phyloP scores from a whole-genome alignment of 1,140 invertebrate genomes.

The Augochlora pura region DNA sequence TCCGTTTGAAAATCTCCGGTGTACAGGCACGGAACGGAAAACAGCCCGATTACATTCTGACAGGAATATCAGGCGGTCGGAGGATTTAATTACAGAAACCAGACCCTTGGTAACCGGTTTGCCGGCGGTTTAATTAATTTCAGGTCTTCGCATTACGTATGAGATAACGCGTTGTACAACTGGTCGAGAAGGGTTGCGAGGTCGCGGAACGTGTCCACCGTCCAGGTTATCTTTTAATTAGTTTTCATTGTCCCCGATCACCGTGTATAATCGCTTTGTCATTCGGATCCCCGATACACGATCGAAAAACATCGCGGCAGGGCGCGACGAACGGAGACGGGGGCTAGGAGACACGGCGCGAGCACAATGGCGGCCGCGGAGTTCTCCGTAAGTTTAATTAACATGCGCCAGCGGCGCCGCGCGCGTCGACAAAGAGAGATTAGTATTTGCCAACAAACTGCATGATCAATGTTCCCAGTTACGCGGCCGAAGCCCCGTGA shows the following conservation, averaged over 20 bases:
- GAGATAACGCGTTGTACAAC: neutral
- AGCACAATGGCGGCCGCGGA: too few species aligned
- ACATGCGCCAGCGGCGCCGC: neutral
- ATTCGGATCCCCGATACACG: too few species aligned
- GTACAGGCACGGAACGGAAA: neutral
- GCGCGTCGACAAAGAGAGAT: constrained; percentile 30
- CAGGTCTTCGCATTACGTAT: neutral
- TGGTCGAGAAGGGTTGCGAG: too few species aligned
- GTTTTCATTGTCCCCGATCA: neutral
- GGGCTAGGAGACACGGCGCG: too few species aligned
- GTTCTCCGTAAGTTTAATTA: constrained; percentile 16
- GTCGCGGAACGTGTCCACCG: neutral
- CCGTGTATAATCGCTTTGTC: neutral
- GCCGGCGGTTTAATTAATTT: constrained; percentile 2
- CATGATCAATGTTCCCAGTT: constrained; percentile 33
- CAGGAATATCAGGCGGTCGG: neutral
- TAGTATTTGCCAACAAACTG: constrained; percentile 16
- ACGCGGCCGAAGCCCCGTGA: neutral
- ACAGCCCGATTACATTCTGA: neutral
- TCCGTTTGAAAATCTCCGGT: too few species aligned
- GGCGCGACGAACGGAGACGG: too few species aligned
- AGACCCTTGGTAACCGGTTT: neutral
- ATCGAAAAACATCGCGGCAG: too few species aligned
- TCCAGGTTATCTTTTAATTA: neutral
- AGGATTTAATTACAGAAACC: neutral